Evolutionary conservation across 2,113 vertebrate species (phyloP).

Genomic region (Etheostoma cragini): DNA sequence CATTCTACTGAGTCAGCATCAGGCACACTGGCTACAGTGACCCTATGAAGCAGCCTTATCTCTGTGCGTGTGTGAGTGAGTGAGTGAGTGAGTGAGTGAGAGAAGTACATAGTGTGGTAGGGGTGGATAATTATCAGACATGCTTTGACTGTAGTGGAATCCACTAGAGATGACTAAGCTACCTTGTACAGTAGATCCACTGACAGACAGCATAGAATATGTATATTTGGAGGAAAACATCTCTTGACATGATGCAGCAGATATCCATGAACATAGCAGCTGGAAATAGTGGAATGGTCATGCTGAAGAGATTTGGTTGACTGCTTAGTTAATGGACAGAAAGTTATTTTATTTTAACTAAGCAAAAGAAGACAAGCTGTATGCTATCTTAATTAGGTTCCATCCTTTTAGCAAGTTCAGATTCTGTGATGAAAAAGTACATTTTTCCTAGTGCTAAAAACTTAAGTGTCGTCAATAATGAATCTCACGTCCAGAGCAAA

Average conservation of each 20-base stretch:
- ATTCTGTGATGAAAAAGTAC: background rate
- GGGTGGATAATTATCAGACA: background rate
- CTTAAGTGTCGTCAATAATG: background rate
- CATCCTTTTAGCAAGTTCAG: background rate
- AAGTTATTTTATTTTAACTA: background rate
- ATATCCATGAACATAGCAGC: background rate
- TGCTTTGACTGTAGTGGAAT: background rate
- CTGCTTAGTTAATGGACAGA: background rate
- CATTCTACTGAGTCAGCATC: conserved; percentile 73
- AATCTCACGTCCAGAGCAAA: background rate
- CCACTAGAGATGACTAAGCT: background rate
- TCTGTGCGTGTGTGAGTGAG: background rate
- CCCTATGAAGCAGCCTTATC: conserved; percentile 26
- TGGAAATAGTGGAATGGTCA: background rate
- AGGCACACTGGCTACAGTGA: conserved; percentile 36
- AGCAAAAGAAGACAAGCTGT: background rate
- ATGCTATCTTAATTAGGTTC: background rate
- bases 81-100: background rate
- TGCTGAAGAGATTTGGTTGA: background rate
- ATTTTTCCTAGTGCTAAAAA: background rate
- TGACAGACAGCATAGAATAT: background rate
- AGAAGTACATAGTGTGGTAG: background rate
- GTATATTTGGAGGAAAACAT: background rate
- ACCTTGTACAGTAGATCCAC: background rate
- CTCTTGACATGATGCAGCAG: background rate